Base-by-base conservation (phyloP, 2,797 vertebrate genomes). In the Hypotaenidia philippensis region DNA sequence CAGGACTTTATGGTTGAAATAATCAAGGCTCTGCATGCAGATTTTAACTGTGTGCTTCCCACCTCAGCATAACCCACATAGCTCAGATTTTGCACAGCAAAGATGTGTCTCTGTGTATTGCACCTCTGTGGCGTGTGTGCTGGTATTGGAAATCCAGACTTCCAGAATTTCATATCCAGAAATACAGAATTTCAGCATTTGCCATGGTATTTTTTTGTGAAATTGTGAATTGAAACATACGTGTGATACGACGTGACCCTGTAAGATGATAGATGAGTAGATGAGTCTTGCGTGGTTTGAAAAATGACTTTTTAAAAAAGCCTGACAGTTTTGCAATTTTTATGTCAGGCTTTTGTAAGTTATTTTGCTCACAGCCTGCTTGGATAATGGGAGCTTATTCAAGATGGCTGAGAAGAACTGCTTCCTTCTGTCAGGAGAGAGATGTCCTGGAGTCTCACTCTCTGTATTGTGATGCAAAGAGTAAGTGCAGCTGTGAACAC, bases 291-390 rank as follows among this genome's bases (percentile, higher is more conserved):
- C 47, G 82, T 96, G 45, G n/a, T 89, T 89, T 90, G 44, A 93
- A 91, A 96, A 93, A 95, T 88, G 81, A 93, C 40, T 80, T 90
- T 92, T 90, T 72, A 18, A 27, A 81, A 96, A 95, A 92, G 60
- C 57, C 71, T 13, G 68, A 14, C 8, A 2, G 77, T 93, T 90
- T 78, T 60, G 19, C 47, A 52, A 93, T 92, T 94, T 96, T 94
- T 82, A 2, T 87, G 79, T 93, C 91, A 86, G 52, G 78, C 50
- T 70, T 47, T 52, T 72, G 50, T 82, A 72, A 92, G 36, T 75
- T 69, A 19, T 49, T 93, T 89, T 81, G 40, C 83, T 69, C 4
- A 3, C 90, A 88, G 45, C 45, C 87, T 80, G 78, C 86, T 80
- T 86, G 66, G 57, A 36, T 72, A 86, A 70, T 49, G 69, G 57